Conservation (phyloP, 2,113 vertebrate genomes). For the Nettapus auritus region DNA sequence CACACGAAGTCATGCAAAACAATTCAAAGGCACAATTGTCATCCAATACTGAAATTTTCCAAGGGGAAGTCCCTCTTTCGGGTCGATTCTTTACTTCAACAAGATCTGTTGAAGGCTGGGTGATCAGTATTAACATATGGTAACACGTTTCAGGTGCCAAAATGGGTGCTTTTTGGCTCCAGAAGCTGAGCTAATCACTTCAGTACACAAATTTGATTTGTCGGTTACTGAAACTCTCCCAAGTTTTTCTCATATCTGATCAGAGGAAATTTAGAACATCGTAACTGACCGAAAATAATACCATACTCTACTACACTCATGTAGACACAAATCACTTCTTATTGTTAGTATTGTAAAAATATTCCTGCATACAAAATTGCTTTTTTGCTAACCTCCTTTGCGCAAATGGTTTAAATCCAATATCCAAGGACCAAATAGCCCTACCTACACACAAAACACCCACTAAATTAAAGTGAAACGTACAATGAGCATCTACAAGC, state of each 20-base stretch:
- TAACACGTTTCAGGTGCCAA: background rate
- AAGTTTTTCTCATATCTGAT: background rate
- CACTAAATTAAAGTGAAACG: background rate
- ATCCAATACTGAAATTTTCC: background rate
- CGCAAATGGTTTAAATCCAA: background rate
- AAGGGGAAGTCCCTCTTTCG: background rate
- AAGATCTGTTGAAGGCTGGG: background rate
- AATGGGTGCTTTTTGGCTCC: background rate
- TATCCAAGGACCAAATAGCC: background rate
- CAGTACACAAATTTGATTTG: background rate
- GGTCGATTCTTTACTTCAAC: background rate
- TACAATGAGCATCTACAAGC: background rate
- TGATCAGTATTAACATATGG: background rate
- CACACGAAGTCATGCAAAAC: background rate
- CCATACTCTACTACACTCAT: rapidly evolving
- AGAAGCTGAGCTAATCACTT: background rate
- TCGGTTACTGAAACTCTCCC: background rate
- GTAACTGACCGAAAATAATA: background rate
- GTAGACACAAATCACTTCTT: background rate
- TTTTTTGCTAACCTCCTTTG: background rate
- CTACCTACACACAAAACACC: background rate
- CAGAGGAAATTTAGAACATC: background rate
- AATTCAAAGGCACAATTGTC: background rate
- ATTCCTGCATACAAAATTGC: background rate
- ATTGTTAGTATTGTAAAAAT: background rate